These are phyloP conservation scores for Troilus luridus DNA, from an alignment of 2,888 invertebrate species.

Conservation along the genomic window DNA sequence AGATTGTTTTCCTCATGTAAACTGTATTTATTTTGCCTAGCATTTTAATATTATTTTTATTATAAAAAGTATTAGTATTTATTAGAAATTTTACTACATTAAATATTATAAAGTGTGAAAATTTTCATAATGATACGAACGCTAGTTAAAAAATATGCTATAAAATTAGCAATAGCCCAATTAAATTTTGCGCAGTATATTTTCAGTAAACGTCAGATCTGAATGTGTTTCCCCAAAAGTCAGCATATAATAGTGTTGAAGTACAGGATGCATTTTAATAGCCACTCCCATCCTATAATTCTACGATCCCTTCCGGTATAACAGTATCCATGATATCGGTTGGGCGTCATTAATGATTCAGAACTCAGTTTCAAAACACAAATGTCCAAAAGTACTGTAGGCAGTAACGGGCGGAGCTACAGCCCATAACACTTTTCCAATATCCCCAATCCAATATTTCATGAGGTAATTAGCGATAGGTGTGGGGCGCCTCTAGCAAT, in stretches of 20 bases:
- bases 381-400: background rate
- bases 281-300: background rate
- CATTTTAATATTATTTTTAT: too few species aligned
- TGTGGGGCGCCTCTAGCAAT: background rate
- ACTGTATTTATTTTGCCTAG: too few species aligned
- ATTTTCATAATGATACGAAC: too few species aligned
- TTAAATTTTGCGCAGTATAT: too few species aligned
- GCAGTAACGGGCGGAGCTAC: background rate
- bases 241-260: background rate
- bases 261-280: background rate
- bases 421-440: slow-evolving; percentile 34
- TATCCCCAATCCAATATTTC: background rate
- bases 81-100: too few species aligned
- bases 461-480: slow-evolving; percentile 45
- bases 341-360: background rate
- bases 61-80: too few species aligned
- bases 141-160: too few species aligned
- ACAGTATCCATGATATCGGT: background rate
- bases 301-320: background rate
- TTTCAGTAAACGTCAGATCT: background rate
- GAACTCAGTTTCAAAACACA: background rate
- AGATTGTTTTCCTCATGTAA: too few species aligned
- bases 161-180: too few species aligned
- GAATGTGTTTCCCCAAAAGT: background rate
- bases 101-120: too few species aligned